Evolutionary conservation across 2,888 invertebrate genomes (phyloP).

Genomic region (Tortricodes alternella): DNA sequence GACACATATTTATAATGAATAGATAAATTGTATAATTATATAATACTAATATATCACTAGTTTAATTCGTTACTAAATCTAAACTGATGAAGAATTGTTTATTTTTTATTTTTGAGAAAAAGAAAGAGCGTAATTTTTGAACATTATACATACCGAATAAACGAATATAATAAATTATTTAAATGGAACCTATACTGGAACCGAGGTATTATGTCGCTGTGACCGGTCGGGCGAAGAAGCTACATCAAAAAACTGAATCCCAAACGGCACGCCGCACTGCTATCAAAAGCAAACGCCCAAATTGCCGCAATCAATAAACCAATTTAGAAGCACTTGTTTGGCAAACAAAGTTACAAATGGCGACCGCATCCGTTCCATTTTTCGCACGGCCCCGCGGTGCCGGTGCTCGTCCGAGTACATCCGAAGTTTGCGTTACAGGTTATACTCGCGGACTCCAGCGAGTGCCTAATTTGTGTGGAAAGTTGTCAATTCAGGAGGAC

Average conservation of each 20-base stretch:
- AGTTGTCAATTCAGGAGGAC: background rate
- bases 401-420: background rate
- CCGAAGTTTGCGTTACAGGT: background rate
- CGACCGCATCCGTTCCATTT: conserved; percentile 8
- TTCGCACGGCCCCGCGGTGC: background rate
- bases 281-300: conserved; percentile 43
- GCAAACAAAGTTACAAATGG: conserved; percentile 12
- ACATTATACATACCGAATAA: too few relatives aligned
- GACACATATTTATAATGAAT: too few relatives aligned
- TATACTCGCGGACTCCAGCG: background rate
- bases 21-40: too few relatives aligned
- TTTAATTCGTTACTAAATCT: too few relatives aligned
- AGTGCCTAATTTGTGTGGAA: background rate
- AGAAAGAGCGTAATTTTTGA: too few relatives aligned
- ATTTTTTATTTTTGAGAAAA: too few relatives aligned
- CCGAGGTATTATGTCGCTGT: background rate
- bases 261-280: background rate
- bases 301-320: conserved; percentile 13
- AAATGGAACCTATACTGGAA: too few relatives aligned
- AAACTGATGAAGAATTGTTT: too few relatives aligned
- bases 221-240: background rate
- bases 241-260: background rate
- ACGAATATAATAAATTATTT: too few relatives aligned
- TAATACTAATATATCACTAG: too few relatives aligned
- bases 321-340: conserved; percentile 18